Evolutionary conservation across 2,113 vertebrate genomes (phyloP).

Genomic region (Empidonax traillii): DNA sequence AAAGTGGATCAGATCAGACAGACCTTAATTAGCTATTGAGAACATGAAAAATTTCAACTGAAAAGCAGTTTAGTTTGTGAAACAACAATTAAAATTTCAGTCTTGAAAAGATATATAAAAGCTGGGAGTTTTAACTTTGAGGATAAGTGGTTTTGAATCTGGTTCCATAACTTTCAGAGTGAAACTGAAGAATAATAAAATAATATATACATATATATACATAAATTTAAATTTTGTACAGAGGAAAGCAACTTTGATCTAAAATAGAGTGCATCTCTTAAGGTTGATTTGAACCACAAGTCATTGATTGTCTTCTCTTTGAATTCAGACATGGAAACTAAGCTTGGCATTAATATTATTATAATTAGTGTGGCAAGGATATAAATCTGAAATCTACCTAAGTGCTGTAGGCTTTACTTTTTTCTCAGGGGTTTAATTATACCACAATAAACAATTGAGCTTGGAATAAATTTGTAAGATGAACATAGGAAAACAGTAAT

Average conservation of each 20-base stretch:
- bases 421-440: not conserved
- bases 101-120: not conserved
- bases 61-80: not conserved
- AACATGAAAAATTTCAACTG: not conserved
- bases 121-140: not conserved
- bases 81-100: not conserved
- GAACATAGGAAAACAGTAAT: not conserved
- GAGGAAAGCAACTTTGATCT: not conserved
- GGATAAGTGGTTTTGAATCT: not conserved
- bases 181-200: not conserved
- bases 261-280: not conserved
- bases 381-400: not conserved
- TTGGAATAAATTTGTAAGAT: not conserved
- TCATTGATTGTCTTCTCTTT: not conserved
- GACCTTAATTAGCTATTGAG: not conserved
- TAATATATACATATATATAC: not conserved
- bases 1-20: not conserved
- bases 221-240: not conserved
- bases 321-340: not conserved
- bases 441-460: not conserved
- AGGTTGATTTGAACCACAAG: not conserved
- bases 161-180: not conserved
- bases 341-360: not conserved
- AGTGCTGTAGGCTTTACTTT: not conserved
- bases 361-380: not conserved